Percentiles rank a stretch among this genome's conserved stretches.
These are phyloP conservation scores for Babyrousa celebensis DNA, from an alignment of 2,797 vertebrate genomes.

Conservation along the genomic window DNA sequence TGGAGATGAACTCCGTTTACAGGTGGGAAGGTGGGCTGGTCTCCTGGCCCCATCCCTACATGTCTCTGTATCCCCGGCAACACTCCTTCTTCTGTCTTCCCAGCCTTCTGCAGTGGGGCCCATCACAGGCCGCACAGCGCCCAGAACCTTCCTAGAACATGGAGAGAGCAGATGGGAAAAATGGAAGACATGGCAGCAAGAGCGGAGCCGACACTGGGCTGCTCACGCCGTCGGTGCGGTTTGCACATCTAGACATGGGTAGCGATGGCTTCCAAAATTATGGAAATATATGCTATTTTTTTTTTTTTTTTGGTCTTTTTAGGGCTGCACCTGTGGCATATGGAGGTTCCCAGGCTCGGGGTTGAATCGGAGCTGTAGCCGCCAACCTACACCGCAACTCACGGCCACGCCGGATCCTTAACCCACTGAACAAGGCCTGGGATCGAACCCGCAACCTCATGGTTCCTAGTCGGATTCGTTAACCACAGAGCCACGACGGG, in stretches of 20 bases:
- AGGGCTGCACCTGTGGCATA: too few relatives aligned
- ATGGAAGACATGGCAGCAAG: neutral
- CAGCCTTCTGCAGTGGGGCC: neutral
- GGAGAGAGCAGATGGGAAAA: neutral
- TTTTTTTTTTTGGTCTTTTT: neutral
- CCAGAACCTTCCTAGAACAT: neutral
- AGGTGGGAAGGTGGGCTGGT: fast-evolving
- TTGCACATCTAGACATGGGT: neutral
- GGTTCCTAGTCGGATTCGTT: too few relatives aligned
- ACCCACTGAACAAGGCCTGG: too few relatives aligned
- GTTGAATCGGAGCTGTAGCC: too few relatives aligned
- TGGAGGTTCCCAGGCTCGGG: too few relatives aligned
- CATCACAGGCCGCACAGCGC: neutral
- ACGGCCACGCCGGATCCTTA: too few relatives aligned
- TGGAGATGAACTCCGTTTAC: too few relatives aligned
- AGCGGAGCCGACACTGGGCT: neutral
- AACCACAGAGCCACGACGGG: too few relatives aligned
- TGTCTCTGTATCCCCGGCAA: fast-evolving
- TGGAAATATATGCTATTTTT: neutral
- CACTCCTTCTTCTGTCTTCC: fast-evolving
- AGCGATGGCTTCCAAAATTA: slow-evolving; percentile 70
- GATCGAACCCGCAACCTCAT: too few relatives aligned
- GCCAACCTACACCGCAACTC: too few relatives aligned
- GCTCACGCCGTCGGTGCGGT: neutral
- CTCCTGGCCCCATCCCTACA: fast-evolving